phyloP scores from a whole-genome alignment of 35 echinoderm and acorn worm species.

The Patiria miniata region DNA sequence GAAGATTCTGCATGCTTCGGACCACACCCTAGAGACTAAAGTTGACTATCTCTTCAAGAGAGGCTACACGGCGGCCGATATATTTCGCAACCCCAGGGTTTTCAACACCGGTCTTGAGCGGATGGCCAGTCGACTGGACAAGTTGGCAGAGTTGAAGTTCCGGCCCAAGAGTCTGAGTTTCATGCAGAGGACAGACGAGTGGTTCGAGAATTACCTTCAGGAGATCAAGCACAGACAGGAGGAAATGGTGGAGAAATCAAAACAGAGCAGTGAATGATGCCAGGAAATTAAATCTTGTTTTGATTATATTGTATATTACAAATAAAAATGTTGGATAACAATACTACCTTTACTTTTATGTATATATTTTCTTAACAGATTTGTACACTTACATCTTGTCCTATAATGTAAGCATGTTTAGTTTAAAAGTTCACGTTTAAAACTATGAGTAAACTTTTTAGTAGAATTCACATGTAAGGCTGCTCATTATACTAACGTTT shows the following conservation, averaged over 20 bases:
- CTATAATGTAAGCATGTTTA: no score
- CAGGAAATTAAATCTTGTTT: background rate
- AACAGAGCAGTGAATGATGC: background rate
- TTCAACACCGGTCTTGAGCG: slow-evolving; percentile 38
- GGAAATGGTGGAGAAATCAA: background rate
- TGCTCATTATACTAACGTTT: no score
- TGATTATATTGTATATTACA: no score
- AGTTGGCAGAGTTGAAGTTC: background rate
- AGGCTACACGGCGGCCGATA: slow-evolving; percentile 29
- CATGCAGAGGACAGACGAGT: background rate
- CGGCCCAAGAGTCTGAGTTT: background rate
- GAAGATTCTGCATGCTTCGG: slow-evolving; percentile 46
- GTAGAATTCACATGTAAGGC: no score
- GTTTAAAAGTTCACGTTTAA: no score
- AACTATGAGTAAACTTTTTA: no score
- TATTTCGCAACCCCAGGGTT: slow-evolving; percentile 42
- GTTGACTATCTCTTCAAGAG: slow-evolving; percentile 46
- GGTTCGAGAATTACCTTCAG: background rate
- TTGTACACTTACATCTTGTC: no score
- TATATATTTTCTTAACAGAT: no score
- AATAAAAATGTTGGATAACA: no score
- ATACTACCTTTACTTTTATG: no score
- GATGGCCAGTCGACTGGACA: background rate
- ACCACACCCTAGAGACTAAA: slow-evolving; percentile 54
- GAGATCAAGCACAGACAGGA: background rate